Evolutionary conservation across 2,888 invertebrate species (phyloP).

Genomic region (Drosophila anomalipes): DNA sequence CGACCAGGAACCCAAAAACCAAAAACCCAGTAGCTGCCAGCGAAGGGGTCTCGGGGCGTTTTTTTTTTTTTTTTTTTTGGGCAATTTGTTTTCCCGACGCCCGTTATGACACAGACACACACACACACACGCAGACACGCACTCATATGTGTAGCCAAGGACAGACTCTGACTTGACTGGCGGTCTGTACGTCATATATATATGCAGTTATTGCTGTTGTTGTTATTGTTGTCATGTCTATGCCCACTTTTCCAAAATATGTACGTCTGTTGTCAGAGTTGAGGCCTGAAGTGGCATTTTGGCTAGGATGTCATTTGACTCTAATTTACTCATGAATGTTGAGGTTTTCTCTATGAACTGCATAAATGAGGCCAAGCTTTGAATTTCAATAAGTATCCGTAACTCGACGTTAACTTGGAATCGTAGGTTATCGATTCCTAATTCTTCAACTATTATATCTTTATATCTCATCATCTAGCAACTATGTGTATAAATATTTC

Average conservation of each 20-base stretch:
- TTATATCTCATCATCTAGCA: not conserved
- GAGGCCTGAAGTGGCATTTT: constrained; percentile 67
- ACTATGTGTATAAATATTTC: not conserved
- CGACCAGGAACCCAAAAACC: constrained; percentile 42
- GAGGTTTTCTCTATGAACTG: constrained; percentile 40
- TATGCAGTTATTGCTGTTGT: constrained; percentile 44
- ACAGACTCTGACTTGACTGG: constrained; percentile 57
- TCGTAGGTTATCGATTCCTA: not conserved
- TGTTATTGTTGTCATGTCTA: constrained; percentile 74
- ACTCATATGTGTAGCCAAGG: constrained; percentile 33
- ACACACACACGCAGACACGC: constrained; percentile 22
- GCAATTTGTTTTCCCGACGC: constrained; percentile 79
- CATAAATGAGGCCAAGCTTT: constrained; percentile 58
- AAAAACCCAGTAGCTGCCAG: constrained; percentile 52
- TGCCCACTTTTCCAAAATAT: constrained; percentile 71
- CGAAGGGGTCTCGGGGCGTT: constrained; percentile 58
- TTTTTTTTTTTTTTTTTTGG: constrained; percentile 51
- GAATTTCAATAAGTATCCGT: constrained; percentile 22
- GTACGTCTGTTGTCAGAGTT: constrained; percentile 65
- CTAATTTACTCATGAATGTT: constrained; percentile 67
- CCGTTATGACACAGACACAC: constrained; percentile 71
- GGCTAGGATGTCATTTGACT: constrained; percentile 75
- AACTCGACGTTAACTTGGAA: not conserved
- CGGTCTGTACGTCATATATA: constrained; percentile 52
- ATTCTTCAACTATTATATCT: not conserved